Evolutionary conservation across 2,888 invertebrate species (phyloP).

Genomic region (Thera obeliscata): DNA sequence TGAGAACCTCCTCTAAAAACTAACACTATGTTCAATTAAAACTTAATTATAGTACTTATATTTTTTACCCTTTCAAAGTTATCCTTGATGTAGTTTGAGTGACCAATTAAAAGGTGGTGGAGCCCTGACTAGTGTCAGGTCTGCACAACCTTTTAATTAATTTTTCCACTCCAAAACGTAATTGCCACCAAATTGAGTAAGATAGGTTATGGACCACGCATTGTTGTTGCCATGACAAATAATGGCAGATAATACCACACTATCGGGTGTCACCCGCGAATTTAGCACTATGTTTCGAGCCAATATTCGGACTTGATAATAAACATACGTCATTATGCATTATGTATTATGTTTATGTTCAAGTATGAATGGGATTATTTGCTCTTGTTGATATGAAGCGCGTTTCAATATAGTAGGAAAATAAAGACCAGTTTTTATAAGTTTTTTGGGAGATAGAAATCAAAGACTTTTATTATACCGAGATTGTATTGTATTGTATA

Average conservation of each 20-base stretch:
- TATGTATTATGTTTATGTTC: constrained; percentile 29
- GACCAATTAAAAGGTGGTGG: too few species aligned
- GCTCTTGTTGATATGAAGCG: neutral
- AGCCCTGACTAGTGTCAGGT: too few species aligned
- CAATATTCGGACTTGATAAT: constrained; percentile 80
- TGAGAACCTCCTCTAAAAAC: too few species aligned
- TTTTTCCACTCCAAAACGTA: constrained; percentile 42
- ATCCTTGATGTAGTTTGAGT: too few species aligned
- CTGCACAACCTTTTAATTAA: constrained; percentile 17
- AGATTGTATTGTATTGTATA: too few species aligned
- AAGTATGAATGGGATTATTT: constrained; percentile 5
- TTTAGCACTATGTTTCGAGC: constrained; percentile 80
- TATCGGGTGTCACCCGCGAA: constrained; percentile 78
- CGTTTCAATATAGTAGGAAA: neutral
- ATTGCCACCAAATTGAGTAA: constrained; percentile 75
- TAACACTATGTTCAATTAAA: too few species aligned
- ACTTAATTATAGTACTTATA: too few species aligned
- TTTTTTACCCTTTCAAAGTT: too few species aligned
- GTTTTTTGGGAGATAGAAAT: neutral
- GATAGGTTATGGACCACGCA: constrained; percentile 69
- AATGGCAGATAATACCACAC: constrained; percentile 82
- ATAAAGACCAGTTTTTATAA: neutral
- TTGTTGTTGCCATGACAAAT: constrained; percentile 82
- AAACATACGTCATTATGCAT: constrained; percentile 67
- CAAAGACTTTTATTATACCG: too few species aligned